These are phyloP conservation scores for Hipposideros larvatus DNA, from an alignment of 2,797 vertebrate genomes.

Conservation along the genomic window DNA sequence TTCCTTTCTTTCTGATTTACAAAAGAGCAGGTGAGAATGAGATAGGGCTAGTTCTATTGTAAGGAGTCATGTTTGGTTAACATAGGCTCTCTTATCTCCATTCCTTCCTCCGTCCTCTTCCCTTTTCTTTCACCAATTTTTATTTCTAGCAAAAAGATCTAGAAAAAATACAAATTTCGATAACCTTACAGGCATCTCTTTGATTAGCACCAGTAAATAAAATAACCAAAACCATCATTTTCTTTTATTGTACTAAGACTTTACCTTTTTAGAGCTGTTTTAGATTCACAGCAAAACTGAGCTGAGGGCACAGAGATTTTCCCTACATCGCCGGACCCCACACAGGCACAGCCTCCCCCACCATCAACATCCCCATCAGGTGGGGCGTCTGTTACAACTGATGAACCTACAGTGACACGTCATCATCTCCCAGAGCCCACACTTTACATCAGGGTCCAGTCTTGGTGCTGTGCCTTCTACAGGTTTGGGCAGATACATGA, in stretches of 20 bases:
- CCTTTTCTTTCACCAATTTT: neutral
- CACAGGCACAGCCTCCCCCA: neutral
- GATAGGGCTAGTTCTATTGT: neutral
- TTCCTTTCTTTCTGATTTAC: neutral
- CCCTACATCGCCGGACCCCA: neutral
- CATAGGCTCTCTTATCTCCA: too few species aligned
- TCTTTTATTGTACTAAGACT: neutral
- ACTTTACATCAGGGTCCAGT: too few species aligned
- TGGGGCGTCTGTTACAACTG: neutral
- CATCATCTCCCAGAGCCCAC: too few species aligned
- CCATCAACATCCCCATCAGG: neutral
- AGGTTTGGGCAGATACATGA: neutral
- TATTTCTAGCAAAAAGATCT: neutral
- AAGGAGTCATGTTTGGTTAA: neutral
- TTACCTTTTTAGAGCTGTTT: neutral
- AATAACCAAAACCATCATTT: neutral
- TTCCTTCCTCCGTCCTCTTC: neutral
- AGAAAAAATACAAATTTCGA: neutral
- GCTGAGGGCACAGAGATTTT: neutral
- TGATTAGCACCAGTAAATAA: neutral
- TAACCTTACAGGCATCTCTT: neutral
- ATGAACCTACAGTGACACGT: fast-evolving
- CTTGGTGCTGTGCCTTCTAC: too few species aligned
- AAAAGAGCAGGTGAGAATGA: neutral
- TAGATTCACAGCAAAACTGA: neutral